Evolutionary conservation across 2,888 invertebrate species (phyloP).

Genomic region (Drosophila ustulata): DNA sequence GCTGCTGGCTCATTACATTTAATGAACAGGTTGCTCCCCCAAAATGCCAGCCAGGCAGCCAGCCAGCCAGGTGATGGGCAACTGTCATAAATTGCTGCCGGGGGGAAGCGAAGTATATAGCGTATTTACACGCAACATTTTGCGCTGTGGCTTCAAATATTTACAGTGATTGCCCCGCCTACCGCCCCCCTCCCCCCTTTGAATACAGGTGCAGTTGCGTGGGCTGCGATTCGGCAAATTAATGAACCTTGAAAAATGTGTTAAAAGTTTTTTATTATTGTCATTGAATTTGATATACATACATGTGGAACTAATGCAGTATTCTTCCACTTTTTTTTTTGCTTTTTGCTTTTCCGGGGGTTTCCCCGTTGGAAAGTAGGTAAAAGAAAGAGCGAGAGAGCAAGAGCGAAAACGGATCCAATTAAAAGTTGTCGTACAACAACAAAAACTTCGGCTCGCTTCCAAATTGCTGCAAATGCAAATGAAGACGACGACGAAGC

Average conservation of each 20-base stretch:
- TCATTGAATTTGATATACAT: constrained; percentile 44
- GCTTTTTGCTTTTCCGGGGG: background rate
- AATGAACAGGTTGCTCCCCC: constrained; percentile 63
- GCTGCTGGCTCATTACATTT: constrained; percentile 73
- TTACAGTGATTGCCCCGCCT: constrained; percentile 69
- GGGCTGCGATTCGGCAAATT: constrained; percentile 54
- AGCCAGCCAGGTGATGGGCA: constrained; percentile 59
- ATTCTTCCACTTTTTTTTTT: background rate
- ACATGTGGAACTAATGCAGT: constrained; percentile 6
- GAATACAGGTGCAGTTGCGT: constrained; percentile 42
- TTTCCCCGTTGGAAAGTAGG: constrained; percentile 28
- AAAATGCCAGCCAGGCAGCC: background rate
- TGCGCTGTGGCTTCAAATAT: constrained; percentile 72
- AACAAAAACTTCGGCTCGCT: constrained; percentile 16
- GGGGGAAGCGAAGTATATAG: constrained; percentile 58
- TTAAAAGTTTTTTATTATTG: constrained; percentile 76
- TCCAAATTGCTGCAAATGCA: constrained; percentile 20
- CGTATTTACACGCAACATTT: constrained; percentile 81
- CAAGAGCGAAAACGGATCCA: constrained; percentile 23
- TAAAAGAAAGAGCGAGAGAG: constrained; percentile 4
- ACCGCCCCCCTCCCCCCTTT: background rate
- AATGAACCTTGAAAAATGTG: constrained; percentile 81
- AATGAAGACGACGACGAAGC: constrained; percentile 7
- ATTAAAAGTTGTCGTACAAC: constrained; percentile 52
- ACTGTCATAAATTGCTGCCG: constrained; percentile 72